phyloP scores from a whole-genome alignment of 2,888 invertebrate species.

The Drosophila demipolita region DNA sequence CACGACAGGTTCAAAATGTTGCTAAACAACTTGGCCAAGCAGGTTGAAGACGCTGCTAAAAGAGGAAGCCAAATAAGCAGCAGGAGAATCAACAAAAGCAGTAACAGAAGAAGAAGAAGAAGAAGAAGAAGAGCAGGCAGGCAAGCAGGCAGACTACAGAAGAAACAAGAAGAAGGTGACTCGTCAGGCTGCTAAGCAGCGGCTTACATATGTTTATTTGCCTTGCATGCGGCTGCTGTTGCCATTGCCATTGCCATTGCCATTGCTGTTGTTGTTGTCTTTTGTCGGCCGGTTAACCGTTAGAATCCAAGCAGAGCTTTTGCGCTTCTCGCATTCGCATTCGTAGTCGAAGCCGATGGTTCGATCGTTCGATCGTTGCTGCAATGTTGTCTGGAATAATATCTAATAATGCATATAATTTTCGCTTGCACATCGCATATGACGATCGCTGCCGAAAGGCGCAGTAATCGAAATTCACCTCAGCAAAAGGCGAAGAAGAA shows the following conservation, averaged over 20 bases:
- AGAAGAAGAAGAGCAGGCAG: not conserved
- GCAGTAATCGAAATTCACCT: conserved; percentile 22
- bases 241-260: conserved; percentile 10
- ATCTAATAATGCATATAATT: conserved; percentile 81
- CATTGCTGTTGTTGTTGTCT: conserved; percentile 32
- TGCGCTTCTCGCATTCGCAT: conserved; percentile 6
- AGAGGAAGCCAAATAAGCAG: conserved; percentile 38
- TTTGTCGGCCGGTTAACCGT: conserved; percentile 64
- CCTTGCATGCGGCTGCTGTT: conserved; percentile 29
- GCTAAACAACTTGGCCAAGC: conserved; percentile 70
- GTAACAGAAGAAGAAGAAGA: not conserved
- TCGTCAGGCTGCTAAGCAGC: conserved; percentile 75
- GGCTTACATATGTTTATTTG: conserved; percentile 80
- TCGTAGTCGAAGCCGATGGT: conserved; percentile 31
- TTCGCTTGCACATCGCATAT: conserved; percentile 64
- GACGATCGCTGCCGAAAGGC: conserved; percentile 23
- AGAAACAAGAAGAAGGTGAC: conserved; percentile 28
- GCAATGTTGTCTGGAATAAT: conserved; percentile 61
- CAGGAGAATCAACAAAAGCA: conserved; percentile 23
- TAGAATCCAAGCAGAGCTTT: conserved; percentile 58
- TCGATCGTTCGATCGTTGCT: conserved; percentile 28
- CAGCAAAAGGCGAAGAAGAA: conserved; percentile 15
- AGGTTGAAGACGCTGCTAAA: conserved; percentile 40
- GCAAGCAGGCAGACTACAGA: not conserved
- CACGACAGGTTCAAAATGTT: conserved; percentile 80